Conservation (phyloP, 2,888 invertebrate genomes). For the Amiota minor region DNA sequence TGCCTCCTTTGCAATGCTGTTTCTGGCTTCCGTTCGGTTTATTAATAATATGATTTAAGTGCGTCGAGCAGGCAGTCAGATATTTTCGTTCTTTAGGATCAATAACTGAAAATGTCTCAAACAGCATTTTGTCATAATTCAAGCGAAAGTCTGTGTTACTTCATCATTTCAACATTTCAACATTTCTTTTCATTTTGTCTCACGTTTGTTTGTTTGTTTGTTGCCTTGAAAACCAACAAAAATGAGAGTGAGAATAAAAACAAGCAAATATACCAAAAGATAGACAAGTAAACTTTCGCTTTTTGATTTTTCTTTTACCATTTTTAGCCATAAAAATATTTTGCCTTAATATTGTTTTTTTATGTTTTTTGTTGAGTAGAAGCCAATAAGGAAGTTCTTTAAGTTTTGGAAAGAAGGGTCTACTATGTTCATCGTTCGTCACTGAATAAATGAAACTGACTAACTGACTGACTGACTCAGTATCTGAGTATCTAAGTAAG, state of each 20-base stretch:
- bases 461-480: too few relatives aligned
- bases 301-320: slow-evolving; percentile 5
- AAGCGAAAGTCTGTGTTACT: slow-evolving; percentile 37
- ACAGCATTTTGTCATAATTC: slow-evolving; percentile 69
- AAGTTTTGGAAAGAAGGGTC: too few relatives aligned
- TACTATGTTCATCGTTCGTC: too few relatives aligned
- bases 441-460: too few relatives aligned
- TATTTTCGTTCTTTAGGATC: slow-evolving; percentile 48
- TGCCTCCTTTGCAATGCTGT: neutral
- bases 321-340: neutral
- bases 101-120: slow-evolving; percentile 69
- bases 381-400: too few relatives aligned
- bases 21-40: slow-evolving; percentile 43
- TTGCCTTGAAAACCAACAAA: slow-evolving; percentile 45
- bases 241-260: neutral
- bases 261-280: slow-evolving; percentile 13
- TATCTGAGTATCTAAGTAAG: neutral
- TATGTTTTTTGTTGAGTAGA: too few relatives aligned
- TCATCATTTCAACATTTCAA: neutral
- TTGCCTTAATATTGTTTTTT: too few relatives aligned
- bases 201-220: slow-evolving; percentile 57
- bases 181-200: too few relatives aligned
- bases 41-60: slow-evolving; percentile 61
- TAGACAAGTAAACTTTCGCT: slow-evolving; percentile 42
- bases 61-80: neutral